Evolutionary conservation across 2,797 vertebrate genomes (phyloP).

Genomic region (Natrix natrix): DNA sequence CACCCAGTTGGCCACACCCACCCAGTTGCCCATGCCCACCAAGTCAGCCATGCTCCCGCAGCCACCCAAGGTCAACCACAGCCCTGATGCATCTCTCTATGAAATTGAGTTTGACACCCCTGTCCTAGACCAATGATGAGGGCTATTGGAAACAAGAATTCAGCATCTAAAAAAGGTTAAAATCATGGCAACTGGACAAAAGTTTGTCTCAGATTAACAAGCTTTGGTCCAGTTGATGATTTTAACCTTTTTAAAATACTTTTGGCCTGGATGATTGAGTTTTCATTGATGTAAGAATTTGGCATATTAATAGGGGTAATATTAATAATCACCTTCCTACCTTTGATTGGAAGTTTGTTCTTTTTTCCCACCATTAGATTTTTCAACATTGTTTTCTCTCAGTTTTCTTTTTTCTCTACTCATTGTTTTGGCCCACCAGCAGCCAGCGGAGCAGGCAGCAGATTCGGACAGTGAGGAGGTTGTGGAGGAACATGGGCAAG

Average conservation of each 20-base stretch:
- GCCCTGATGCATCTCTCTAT: too few species aligned
- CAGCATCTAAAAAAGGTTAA: neutral
- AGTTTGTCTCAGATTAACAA: neutral
- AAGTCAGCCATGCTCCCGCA: too few species aligned
- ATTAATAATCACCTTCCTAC: neutral
- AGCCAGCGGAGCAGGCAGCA: too few species aligned
- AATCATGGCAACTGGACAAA: neutral
- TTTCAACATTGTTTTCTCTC: neutral
- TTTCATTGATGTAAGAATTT: neutral
- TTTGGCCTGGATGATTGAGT: neutral
- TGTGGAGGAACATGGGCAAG: too few species aligned
- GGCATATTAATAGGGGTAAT: neutral
- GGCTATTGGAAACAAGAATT: neutral
- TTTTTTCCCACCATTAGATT: neutral
- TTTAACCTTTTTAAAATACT: neutral
- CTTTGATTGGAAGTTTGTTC: neutral
- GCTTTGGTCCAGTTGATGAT: neutral
- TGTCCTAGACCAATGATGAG: neutral
- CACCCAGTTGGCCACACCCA: too few species aligned
- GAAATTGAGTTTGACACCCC: too few species aligned
- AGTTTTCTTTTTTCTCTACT: neutral
- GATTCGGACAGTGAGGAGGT: too few species aligned
- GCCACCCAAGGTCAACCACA: too few species aligned
- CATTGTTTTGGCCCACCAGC: too few species aligned
- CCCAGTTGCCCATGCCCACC: too few species aligned